These are phyloP conservation scores for Podabrus alpinus DNA, from an alignment of 2,888 invertebrate genomes.

Conservation along the genomic window DNA sequence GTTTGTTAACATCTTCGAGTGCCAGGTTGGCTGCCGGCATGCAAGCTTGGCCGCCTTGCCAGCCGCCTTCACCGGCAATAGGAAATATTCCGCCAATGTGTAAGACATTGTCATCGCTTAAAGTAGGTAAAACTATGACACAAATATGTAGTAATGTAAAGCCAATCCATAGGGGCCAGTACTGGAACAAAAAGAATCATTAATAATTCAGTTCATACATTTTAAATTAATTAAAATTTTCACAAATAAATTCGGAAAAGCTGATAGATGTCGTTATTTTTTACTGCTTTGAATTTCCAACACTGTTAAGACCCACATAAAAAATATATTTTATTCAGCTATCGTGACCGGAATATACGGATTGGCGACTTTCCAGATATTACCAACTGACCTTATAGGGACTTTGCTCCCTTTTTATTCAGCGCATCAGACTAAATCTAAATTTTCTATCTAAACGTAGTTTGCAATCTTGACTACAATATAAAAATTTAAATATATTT, in stretches of 20 bases:
- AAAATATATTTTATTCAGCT: conserved; percentile 17
- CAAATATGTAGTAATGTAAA: conserved; percentile 48
- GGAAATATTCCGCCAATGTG: conserved; percentile 99
- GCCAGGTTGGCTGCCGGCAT: conserved; percentile 97
- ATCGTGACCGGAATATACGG: conserved; percentile 15
- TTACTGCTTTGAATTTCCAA: not conserved
- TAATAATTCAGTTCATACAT: not conserved
- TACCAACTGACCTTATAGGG: conserved; percentile 8
- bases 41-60: conserved; percentile 98
- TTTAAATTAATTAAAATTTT: not conserved
- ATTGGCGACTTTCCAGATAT: conserved; percentile 6
- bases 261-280: not conserved
- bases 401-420: conserved; percentile 4
- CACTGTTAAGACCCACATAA: conserved; percentile 1
- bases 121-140: conserved; percentile 35
- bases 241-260: not conserved
- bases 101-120: conserved; percentile 68
- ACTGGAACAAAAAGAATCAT: conserved; percentile 44
- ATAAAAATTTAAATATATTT: not conserved
- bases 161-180: conserved; percentile 54
- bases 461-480: not conserved
- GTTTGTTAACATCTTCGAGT: conserved; percentile 91
- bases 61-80: conserved; percentile 93
- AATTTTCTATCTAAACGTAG: conserved; percentile 4
- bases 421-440: not conserved